Evolutionary conservation across 2,888 invertebrate species (phyloP).

Genomic region (Eledone cirrhosa): DNA sequence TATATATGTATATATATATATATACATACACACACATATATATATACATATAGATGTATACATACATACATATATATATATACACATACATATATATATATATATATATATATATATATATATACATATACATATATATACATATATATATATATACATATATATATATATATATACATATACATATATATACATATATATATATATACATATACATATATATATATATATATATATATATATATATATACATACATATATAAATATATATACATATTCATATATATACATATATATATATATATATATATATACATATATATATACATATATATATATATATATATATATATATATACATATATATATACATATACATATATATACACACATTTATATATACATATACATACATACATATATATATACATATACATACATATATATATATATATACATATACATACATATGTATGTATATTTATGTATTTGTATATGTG

Average conservation of each 20-base stretch:
- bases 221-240: neutral
- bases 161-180: neutral
- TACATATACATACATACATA: neutral
- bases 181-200: neutral
- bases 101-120: slow-evolving; percentile 7
- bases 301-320: neutral
- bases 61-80: neutral
- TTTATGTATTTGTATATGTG: neutral
- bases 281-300: neutral
- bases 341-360: neutral
- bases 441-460: neutral
- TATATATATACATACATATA: neutral
- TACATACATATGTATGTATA: neutral
- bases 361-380: neutral
- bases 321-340: slow-evolving; percentile 3
- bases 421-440: neutral
- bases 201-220: neutral
- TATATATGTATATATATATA: slow-evolving; percentile 5
- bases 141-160: slow-evolving; percentile 13
- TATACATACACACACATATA: slow-evolving; percentile 8
- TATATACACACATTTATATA: neutral
- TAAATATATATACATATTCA: slow-evolving; percentile 14
- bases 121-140: slow-evolving; percentile 19
- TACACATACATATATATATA: neutral
- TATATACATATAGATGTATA: neutral